phyloP scores from a whole-genome alignment of 1,140 invertebrate species.

The Eufriesea mexicana region DNA sequence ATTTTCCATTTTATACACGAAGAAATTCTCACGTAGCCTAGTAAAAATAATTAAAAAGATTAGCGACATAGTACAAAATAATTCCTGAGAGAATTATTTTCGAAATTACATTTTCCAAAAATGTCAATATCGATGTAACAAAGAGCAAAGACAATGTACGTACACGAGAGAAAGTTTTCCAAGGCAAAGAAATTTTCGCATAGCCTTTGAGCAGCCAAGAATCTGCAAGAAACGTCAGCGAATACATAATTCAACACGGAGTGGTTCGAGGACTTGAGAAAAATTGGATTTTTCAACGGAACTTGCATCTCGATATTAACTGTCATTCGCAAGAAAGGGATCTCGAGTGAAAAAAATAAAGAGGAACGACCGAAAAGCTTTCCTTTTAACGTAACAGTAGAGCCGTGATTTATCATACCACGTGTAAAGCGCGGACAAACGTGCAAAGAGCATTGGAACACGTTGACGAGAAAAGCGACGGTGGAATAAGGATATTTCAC shows the following conservation, averaged over 20 bases:
- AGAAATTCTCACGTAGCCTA: too few species aligned
- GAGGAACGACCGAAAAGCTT: too few species aligned
- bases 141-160: too few species aligned
- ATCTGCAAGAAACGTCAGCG: background rate
- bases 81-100: too few species aligned
- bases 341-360: background rate
- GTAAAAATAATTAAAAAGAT: too few species aligned
- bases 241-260: background rate
- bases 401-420: slow-evolving; percentile 1
- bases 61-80: too few species aligned
- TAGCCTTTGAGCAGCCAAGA: background rate
- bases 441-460: background rate
- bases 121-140: too few species aligned
- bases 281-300: background rate
- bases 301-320: background rate
- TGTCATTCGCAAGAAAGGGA: background rate
- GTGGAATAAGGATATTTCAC: background rate
- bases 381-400: background rate
- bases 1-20: too few species aligned
- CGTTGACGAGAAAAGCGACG: background rate
- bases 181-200: background rate
- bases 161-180: too few species aligned
- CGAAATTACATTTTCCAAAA: too few species aligned
- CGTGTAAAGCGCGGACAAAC: background rate
- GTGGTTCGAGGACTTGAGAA: background rate